These are phyloP conservation scores for Punctoribates punctum DNA, from an alignment of 2,888 invertebrate genomes.

Conservation along the genomic window DNA sequence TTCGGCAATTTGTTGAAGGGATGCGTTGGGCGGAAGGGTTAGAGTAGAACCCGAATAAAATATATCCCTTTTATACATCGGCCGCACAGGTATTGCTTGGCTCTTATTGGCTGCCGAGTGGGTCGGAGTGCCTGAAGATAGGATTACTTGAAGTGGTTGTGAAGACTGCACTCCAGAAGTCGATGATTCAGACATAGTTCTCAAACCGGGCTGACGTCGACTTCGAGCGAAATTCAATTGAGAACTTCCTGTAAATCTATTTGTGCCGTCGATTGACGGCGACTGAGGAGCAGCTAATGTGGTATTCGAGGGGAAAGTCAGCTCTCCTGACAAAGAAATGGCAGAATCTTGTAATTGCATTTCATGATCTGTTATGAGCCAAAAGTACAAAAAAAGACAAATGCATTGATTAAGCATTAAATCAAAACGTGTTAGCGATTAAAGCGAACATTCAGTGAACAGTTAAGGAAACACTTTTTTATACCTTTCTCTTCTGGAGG, in stretches of 20 bases:
- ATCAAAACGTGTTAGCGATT: neutral
- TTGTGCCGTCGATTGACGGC: neutral
- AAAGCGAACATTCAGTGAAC: neutral
- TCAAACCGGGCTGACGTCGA: neutral
- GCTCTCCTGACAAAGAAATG: constrained; percentile 36
- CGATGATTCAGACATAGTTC: constrained; percentile 34
- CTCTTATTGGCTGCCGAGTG: neutral
- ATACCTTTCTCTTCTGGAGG: constrained; percentile 16
- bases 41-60: constrained; percentile 94
- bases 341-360: constrained; percentile 38
- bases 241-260: neutral
- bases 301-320: constrained; percentile 21
- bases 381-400: constrained; percentile 7
- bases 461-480: neutral
- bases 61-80: constrained; percentile 90
- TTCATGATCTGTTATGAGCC: neutral
- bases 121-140: constrained; percentile 29
- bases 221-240: neutral
- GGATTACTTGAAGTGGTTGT: constrained; percentile 40
- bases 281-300: constrained; percentile 32
- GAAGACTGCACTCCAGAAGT: neutral
- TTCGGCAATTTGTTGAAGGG: constrained; percentile 35
- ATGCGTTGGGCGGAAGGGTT: constrained; percentile 76
- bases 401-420: neutral
- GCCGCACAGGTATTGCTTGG: constrained; percentile 61